Evolutionary conservation across 2,113 vertebrate genomes (phyloP).

Genomic region (Chionomys nivalis): DNA sequence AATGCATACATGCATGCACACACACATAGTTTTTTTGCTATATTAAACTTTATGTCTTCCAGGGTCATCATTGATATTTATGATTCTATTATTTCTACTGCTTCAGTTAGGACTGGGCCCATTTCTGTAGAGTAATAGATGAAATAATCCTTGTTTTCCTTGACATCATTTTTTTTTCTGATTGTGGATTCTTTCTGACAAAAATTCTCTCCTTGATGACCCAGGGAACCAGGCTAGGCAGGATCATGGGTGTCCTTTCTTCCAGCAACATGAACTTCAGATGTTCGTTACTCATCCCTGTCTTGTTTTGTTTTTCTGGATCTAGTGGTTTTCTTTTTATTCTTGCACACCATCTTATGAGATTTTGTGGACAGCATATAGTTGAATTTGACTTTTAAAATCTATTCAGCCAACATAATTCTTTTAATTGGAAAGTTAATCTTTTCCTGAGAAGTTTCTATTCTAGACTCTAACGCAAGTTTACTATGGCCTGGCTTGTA

Average conservation of each 20-base stretch:
- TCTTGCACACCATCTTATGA: too few relatives aligned
- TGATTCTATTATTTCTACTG: too few relatives aligned
- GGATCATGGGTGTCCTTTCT: constrained; percentile 19
- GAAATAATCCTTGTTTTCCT: too few relatives aligned
- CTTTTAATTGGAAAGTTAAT: background rate
- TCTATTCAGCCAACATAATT: background rate
- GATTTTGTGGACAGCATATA: too few relatives aligned
- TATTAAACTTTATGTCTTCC: too few relatives aligned
- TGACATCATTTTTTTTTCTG: background rate
- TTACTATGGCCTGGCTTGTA: background rate
- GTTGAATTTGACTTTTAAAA: background rate
- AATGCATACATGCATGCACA: background rate
- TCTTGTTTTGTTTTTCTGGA: too few relatives aligned
- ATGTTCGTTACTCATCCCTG: too few relatives aligned
- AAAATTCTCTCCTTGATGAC: constrained; percentile 83
- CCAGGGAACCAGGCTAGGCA: constrained; percentile 89
- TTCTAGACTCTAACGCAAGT: background rate
- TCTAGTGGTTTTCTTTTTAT: too few relatives aligned
- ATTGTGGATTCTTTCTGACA: background rate
- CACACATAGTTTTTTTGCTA: background rate
- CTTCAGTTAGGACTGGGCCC: too few relatives aligned
- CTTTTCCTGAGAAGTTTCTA: background rate
- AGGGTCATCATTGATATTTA: too few relatives aligned
- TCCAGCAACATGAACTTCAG: too few relatives aligned
- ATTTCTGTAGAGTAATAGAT: too few relatives aligned